A percentile compares a stretch with the other conserved stretches of the same genome.
These are phyloP conservation scores for Drosophila tanythrix DNA, from an alignment of 2,888 invertebrate genomes.

Conservation along the genomic window DNA sequence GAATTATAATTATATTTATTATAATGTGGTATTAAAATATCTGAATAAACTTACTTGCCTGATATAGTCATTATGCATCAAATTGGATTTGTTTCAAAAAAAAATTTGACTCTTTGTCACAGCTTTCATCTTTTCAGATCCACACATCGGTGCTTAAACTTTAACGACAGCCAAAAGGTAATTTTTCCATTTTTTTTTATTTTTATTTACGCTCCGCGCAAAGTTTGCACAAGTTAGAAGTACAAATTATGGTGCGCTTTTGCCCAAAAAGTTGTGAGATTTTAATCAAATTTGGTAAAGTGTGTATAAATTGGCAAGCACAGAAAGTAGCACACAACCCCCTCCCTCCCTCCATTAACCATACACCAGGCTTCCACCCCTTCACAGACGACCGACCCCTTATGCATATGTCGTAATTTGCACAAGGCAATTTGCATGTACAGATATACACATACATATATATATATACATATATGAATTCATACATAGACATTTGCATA, in stretches of 20 bases:
- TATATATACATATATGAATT: slow-evolving; percentile 5
- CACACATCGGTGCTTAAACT: neutral
- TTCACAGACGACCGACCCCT: slow-evolving; percentile 25
- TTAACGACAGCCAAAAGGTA: slow-evolving; percentile 2
- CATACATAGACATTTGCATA: slow-evolving; percentile 11
- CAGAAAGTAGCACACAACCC: slow-evolving; percentile 25
- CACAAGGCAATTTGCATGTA: slow-evolving; percentile 67
- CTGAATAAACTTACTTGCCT: neutral
- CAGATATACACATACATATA: slow-evolving; percentile 4
- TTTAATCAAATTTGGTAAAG: slow-evolving; percentile 80
- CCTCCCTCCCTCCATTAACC: slow-evolving; percentile 13
- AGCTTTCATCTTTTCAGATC: neutral
- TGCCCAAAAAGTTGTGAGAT: slow-evolving; percentile 54
- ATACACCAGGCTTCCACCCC: neutral
- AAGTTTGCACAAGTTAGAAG: slow-evolving; percentile 65
- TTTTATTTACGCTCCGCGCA: slow-evolving; percentile 15
- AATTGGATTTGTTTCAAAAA: neutral
- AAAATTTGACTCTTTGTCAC: neutral
- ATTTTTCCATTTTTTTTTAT: slow-evolving; percentile 13
- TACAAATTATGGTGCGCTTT: slow-evolving; percentile 40
- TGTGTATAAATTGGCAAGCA: slow-evolving; percentile 77
- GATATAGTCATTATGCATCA: neutral
- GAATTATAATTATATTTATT: neutral
- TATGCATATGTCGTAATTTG: slow-evolving; percentile 73
- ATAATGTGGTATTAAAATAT: neutral